Base-by-base conservation (phyloP, 2,113 vertebrate genomes). In the Micronycteris hirsuta region DNA sequence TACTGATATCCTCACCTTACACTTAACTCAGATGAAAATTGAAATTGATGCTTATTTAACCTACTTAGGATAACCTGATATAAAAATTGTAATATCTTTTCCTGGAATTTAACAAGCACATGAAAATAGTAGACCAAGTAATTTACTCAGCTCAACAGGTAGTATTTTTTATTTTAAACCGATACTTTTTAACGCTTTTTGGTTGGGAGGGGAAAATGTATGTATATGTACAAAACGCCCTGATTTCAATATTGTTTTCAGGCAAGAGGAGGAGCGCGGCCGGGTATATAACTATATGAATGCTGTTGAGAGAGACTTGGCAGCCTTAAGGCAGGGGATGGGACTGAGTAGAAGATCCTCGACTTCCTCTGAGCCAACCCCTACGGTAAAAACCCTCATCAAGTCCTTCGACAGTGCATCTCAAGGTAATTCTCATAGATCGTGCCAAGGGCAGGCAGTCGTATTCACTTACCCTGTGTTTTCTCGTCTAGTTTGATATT, bases 251-350 rank as follows among this genome's bases (percentile, higher is more conserved):
- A 26, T 92, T 77, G 56, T 96, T 96, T 97, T 73, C 93, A 99
- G 99, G 98, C 99, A 99, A 97, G 99, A 99, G 2, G 99, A 99
- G 96, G 99, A 99, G 87, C 98, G 99, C n/a, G 99, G 99, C 31
- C 98, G 99, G 87, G 99, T 99, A 22, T 99, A 99, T 96, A 99
- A 99, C 98, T 99, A 99, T 97, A 99, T 99, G 99, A 99, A 99
- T 13, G 99, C 99, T 2, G 99, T 99, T 8, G 99, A 99, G 97
- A 98, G 99, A 91, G 99, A 99, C 92, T 94, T 99, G 96, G 99
- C 99, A 24, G 99, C 99, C 15, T 98, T 99, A 73, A 98, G 99
- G 78, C 99, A 99, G 97, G 99, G 99, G 9, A 99, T 99, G 99
- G 99, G 99, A 6, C 98, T 99, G 94, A 99, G 99, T 68, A 98